A percentile compares a stretch with the other conserved stretches of the same genome.
Conservation (phyloP, 2,797 vertebrate species). For the Nothura maculosa region DNA sequence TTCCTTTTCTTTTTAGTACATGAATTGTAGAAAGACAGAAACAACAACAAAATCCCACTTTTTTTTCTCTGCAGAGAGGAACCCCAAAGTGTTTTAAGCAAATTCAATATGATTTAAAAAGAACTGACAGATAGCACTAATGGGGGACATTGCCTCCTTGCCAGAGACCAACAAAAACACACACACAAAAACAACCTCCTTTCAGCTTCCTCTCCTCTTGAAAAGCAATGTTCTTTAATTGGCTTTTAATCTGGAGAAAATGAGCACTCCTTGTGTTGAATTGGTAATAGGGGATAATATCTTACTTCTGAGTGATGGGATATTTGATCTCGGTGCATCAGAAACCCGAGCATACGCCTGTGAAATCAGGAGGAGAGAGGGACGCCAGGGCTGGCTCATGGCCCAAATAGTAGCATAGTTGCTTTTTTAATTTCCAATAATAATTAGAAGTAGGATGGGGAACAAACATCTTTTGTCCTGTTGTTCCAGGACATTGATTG, state of each 20-base stretch:
- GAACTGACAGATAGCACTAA: neutral
- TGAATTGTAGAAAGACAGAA: neutral
- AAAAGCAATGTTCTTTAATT: constrained; percentile 75
- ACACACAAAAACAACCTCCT: neutral
- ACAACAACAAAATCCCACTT: no score
- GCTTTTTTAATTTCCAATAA: constrained; percentile 32
- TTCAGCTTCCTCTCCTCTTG: constrained; percentile 49
- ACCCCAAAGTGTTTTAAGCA: constrained; percentile 8
- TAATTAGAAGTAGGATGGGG: constrained; percentile 13
- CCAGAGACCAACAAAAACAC: neutral
- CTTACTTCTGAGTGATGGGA: constrained; percentile 73
- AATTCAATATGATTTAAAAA: constrained; percentile 27
- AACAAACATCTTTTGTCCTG: constrained; percentile 49
- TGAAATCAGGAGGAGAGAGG: constrained; percentile 1
- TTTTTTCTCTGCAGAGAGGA: neutral
- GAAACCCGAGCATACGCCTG: constrained; percentile 58
- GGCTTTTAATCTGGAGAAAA: constrained; percentile 77
- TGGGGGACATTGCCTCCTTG: neutral
- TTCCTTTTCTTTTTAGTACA: neutral
- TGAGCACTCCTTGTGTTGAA: constrained; percentile 61
- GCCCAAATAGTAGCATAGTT: constrained; percentile 40
- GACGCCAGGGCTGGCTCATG: constrained; percentile 11
- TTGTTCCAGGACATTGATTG: constrained; percentile 24
- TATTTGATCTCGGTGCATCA: constrained; percentile 76
- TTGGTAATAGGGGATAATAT: constrained; percentile 74